Evolutionary conservation across 2,888 invertebrate species (phyloP).

Genomic region (Kuschelorhynchus macadamiae): DNA sequence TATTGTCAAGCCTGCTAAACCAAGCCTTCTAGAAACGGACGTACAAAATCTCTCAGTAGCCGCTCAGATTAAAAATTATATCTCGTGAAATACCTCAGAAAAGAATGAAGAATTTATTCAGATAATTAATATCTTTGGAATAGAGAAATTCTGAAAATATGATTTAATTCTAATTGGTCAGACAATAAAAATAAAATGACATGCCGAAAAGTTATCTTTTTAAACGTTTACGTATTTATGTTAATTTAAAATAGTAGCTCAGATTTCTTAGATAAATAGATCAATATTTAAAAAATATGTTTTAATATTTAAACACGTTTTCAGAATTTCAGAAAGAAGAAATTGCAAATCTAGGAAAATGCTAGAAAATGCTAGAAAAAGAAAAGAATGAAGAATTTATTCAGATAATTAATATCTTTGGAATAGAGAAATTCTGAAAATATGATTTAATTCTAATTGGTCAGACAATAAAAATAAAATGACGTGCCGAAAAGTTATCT

Average conservation of each 20-base stretch:
- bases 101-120: constrained; percentile 50
- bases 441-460: too few species aligned
- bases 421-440: constrained; percentile 18
- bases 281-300: too few species aligned
- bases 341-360: constrained; percentile 70
- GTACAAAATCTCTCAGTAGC: constrained; percentile 64
- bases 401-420: constrained; percentile 27
- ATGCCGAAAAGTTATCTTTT: too few species aligned
- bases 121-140: constrained; percentile 21
- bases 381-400: constrained; percentile 53
- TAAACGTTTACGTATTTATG: too few species aligned
- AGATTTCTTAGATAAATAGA: too few species aligned
- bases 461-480: constrained; percentile 25
- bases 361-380: too few species aligned
- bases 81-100: constrained; percentile 63
- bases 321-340: constrained; percentile 14
- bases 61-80: constrained; percentile 57
- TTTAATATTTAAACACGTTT: constrained; percentile 9
- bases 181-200: constrained; percentile 31
- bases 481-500: too few species aligned
- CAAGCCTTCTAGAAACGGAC: constrained; percentile 65
- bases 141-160: constrained; percentile 22
- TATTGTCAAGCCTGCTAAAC: constrained; percentile 46
- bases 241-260: too few species aligned
- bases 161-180: too few species aligned